Evolutionary conservation across 2,113 vertebrate species (phyloP).

Genomic region (Cyanistes caeruleus): DNA sequence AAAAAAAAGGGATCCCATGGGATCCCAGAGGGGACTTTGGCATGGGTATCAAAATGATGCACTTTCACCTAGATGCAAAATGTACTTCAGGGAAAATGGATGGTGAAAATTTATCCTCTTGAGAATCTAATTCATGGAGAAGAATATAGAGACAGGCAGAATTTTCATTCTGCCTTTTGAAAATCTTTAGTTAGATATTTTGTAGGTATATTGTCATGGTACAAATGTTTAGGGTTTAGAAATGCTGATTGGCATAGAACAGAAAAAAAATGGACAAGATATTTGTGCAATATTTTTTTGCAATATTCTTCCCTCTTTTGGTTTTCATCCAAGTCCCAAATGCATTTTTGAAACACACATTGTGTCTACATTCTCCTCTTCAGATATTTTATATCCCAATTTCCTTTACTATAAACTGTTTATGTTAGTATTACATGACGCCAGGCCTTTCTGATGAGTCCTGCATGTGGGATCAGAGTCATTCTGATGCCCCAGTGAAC

Average conservation of each 20-base stretch:
- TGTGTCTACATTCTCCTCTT: neutral
- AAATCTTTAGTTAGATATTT: neutral
- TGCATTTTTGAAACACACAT: neutral
- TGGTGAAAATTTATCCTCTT: neutral
- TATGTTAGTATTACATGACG: neutral
- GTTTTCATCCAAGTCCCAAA: neutral
- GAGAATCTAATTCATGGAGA: neutral
- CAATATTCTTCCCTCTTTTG: neutral
- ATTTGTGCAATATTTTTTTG: neutral
- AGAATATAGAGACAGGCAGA: neutral
- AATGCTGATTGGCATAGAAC: neutral
- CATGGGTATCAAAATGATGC: accelerated
- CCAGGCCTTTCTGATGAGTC: neutral
- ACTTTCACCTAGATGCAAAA: neutral
- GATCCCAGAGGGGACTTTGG: neutral
- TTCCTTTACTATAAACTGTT: slow-evolving; percentile 30
- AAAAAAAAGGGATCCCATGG: accelerated
- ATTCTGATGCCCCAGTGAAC: neutral
- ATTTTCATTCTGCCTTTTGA: neutral
- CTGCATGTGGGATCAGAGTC: neutral
- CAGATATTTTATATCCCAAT: slow-evolving; percentile 24
- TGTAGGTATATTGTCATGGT: neutral
- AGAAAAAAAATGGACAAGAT: neutral
- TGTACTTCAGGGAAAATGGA: neutral
- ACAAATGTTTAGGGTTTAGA: neutral